Percentiles rank a stretch among this genome's conserved stretches.
These are phyloP conservation scores for Heterohyrax brucei DNA, from an alignment of 2,797 vertebrate species.

Conservation along the genomic window DNA sequence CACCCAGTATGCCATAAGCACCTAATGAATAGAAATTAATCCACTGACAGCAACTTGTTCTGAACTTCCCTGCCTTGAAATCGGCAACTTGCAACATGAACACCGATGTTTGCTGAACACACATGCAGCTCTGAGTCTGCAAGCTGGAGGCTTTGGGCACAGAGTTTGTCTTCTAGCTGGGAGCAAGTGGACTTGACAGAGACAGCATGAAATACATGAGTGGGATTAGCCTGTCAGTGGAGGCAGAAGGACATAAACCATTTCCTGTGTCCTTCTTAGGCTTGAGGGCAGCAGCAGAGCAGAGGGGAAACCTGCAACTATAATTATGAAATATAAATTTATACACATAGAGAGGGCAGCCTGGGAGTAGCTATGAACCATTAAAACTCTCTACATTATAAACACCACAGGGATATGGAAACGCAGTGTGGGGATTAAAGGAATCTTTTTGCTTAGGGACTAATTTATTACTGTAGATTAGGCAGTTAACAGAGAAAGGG, in stretches of 20 bases:
- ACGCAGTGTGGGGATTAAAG: slow-evolving; percentile 73
- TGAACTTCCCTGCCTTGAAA: background rate
- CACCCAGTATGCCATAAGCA: background rate
- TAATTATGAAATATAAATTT: slow-evolving; percentile 83
- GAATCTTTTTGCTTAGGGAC: slow-evolving; percentile 55
- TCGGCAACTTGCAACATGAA: background rate
- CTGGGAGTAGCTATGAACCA: slow-evolving; percentile 15
- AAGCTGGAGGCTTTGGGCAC: background rate
- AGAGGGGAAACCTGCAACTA: slow-evolving; percentile 72
- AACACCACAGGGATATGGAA: slow-evolving; percentile 63
- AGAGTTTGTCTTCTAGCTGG: background rate
- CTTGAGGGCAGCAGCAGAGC: slow-evolving; percentile 75
- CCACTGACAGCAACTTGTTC: background rate
- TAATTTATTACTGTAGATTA: slow-evolving; percentile 80
- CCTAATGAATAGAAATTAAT: background rate
- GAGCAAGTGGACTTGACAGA: slow-evolving; percentile 46
- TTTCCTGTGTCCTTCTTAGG: slow-evolving; percentile 63
- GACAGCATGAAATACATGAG: slow-evolving; percentile 76
- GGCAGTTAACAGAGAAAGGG: slow-evolving; percentile 18
- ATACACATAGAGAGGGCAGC: slow-evolving; percentile 51
- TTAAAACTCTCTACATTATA: slow-evolving; percentile 48
- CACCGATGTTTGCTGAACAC: background rate
- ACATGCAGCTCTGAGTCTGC: background rate
- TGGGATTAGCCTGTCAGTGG: slow-evolving; percentile 79
- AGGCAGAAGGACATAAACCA: slow-evolving; percentile 72